Conservation (phyloP, 2,888 invertebrate genomes). For the Scaptomyza polygonia region DNA sequence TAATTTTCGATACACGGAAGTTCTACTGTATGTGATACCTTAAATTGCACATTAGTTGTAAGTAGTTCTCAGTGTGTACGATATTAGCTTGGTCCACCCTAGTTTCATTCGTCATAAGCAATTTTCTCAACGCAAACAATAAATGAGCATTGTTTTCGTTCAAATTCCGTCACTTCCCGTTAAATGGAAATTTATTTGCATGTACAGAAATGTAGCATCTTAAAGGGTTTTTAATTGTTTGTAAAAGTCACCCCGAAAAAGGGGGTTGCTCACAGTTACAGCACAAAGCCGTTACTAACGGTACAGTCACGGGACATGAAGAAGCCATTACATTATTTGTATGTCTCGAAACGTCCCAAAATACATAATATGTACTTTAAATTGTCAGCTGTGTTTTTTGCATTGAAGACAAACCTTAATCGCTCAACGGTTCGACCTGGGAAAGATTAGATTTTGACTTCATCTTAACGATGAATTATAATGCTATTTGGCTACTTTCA, state of each 20-base stretch:
- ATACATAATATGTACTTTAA: not conserved
- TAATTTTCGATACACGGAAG: not conserved
- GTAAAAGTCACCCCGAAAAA: slow-evolving; percentile 35
- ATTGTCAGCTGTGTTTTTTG: not conserved
- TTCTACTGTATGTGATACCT: not conserved
- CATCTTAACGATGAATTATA: not conserved
- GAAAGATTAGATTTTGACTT: slow-evolving; percentile 19
- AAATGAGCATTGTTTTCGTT: slow-evolving; percentile 43
- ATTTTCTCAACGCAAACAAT: slow-evolving; percentile 32
- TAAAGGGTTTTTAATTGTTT: not conserved
- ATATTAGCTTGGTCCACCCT: slow-evolving; percentile 23
- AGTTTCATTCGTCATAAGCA: slow-evolving; percentile 2
- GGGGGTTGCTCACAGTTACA: slow-evolving; percentile 41
- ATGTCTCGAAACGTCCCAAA: not conserved
- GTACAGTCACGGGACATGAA: slow-evolving; percentile 48
- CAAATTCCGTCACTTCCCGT: slow-evolving; percentile 23
- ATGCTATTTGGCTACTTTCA: slow-evolving; percentile 10
- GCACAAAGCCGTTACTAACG: slow-evolving; percentile 25
- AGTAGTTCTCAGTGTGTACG: not conserved
- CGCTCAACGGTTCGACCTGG: slow-evolving; percentile 15
- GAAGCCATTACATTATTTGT: not conserved
- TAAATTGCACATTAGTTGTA: no score
- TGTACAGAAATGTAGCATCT: slow-evolving; percentile 23
- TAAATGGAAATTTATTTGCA: slow-evolving; percentile 48
- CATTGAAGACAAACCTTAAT: slow-evolving; percentile 28